Conservation (phyloP, 2,113 vertebrate species). For the Rattus rattus region DNA sequence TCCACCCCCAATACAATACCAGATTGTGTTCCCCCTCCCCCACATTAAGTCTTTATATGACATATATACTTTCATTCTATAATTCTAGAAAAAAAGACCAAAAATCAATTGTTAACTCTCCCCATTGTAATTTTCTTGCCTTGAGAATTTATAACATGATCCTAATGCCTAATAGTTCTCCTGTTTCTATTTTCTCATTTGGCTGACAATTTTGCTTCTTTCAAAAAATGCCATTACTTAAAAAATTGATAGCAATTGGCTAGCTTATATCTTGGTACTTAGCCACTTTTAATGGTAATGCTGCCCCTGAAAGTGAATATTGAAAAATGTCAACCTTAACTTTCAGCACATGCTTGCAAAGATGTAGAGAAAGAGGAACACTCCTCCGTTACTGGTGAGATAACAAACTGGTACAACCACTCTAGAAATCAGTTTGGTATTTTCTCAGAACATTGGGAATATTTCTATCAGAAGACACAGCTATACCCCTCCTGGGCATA, state of each 20-base stretch:
- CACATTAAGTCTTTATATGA: not conserved
- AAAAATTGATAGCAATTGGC: not conserved
- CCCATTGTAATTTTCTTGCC: too few species aligned
- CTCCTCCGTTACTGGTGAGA: too few species aligned
- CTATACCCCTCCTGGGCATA: too few species aligned
- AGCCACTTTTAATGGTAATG: not conserved
- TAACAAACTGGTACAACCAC: too few species aligned
- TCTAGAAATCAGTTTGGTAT: too few species aligned
- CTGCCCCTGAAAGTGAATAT: not conserved
- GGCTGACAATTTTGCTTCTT: conserved; percentile 26
- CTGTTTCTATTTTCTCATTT: not conserved
- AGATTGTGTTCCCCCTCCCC: too few species aligned
- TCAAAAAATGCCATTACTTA: not conserved
- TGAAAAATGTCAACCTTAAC: not conserved
- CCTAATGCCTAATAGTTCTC: not conserved
- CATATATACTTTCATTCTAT: not conserved
- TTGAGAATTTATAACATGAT: not conserved
- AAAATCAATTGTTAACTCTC: not conserved
- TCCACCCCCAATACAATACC: too few species aligned
- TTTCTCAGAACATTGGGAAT: too few species aligned
- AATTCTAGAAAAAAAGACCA: not conserved
- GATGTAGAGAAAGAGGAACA: too few species aligned
- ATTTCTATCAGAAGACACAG: too few species aligned
- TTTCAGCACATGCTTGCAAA: too few species aligned
- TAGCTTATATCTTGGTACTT: not conserved